phyloP scores from a whole-genome alignment of 2,888 invertebrate genomes.

The Apoderus coryli region DNA sequence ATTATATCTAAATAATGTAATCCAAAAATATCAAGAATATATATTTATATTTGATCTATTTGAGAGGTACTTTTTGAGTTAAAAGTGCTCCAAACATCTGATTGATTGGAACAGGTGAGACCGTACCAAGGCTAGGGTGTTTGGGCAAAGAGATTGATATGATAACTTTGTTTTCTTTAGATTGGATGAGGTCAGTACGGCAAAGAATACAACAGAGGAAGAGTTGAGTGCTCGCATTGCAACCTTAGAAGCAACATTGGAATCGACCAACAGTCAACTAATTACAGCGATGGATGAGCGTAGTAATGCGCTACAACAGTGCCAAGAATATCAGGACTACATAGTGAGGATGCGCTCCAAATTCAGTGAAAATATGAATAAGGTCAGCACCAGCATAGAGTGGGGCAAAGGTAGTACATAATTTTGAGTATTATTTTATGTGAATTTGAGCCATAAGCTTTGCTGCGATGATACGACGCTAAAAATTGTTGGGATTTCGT shows the following conservation, averaged over 20 bases:
- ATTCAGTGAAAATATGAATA: conserved; percentile 17
- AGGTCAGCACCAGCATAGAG: conserved; percentile 18
- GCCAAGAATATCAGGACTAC: conserved; percentile 21
- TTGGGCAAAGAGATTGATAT: conserved; percentile 26
- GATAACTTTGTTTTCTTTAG: conserved; percentile 29
- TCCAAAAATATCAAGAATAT: conserved; percentile 6
- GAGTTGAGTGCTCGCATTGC: conserved; percentile 15
- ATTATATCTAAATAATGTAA: conserved; percentile 5
- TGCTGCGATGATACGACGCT: no score
- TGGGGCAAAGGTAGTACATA: conserved; percentile 23
- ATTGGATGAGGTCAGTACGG: conserved; percentile 21
- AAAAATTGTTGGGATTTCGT: no score
- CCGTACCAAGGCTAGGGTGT: conserved; percentile 20
- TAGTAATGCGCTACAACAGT: conserved; percentile 19
- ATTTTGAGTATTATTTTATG: no score
- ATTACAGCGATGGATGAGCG: conserved; percentile 13
- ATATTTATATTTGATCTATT: no score
- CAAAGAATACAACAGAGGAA: conserved; percentile 17
- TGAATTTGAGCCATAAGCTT: no score
- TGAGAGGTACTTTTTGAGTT: conserved; percentile 10
- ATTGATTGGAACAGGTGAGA: conserved; percentile 24
- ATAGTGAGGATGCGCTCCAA: conserved; percentile 20
- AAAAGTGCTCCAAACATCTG: conserved; percentile 16
- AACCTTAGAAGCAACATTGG: conserved; percentile 18
- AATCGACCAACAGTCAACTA: conserved; percentile 14